Evolutionary conservation across 2,113 vertebrate species (phyloP), one percentile per base, ranked within the genome.

Genomic region (Ptychochromis oligacanthus): DNA sequence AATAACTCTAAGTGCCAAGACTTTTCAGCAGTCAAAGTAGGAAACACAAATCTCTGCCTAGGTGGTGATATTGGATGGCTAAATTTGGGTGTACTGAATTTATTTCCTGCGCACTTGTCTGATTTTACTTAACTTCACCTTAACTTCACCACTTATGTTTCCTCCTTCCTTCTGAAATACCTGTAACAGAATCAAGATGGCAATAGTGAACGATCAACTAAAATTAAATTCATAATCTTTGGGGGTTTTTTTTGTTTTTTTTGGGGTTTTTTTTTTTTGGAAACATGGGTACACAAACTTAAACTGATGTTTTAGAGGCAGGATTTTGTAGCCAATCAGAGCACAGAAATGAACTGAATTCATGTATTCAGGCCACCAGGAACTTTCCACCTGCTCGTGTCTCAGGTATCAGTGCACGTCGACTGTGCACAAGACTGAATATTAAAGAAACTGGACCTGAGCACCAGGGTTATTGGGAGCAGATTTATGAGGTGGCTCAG

Each of bases 401-500:
- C 75, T 76, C 82, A 78, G 76, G 77, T 91, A 67, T 89, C 15
- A 5, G 40, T 74, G 59, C 36, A 34, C 34, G 56, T 74, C 10
- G 10, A 40, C 81, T 12, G 6, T 70, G 58, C 54, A 36, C 46
- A 75, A 83, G 84, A n/a, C 65, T 87, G 87, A 91, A 88, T 89
- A 88, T 87, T 88, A 83, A 80, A 86, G 80, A 84, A 86, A 91
- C 83, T 85, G 84, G 88, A 92, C 83, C 85, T 81, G 46, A 8
- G 87, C 72, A 82, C 90, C 79, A 80, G 78, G 90, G 86, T 82
- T 88, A 88, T 80, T 88, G 87, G 91, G 46, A 88, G 78, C 87
- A 91, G 91, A 94, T 94, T 95, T 94, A 94, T 86, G 89, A 94
- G 85, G 87, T 88, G 91, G 80, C 89, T 82, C 83, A 70, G 78